Percentiles rank a stretch among this genome's conserved stretches.
Conservation (phyloP, 2,888 invertebrate species). For the Dynastes grantii region DNA sequence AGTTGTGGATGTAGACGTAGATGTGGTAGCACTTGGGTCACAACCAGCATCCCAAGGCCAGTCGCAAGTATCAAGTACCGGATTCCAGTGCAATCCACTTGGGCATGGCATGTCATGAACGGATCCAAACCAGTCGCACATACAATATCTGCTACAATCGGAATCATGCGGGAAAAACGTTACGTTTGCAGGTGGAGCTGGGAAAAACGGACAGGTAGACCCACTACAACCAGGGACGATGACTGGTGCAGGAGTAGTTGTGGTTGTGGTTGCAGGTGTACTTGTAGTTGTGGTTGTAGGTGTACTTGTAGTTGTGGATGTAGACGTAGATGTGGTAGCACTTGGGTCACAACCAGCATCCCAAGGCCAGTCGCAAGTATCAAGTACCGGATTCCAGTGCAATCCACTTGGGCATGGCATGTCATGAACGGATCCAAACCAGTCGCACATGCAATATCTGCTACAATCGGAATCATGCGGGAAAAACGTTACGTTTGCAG, state of each 20-base stretch:
- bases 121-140: slow-evolving; percentile 51
- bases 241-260: background rate
- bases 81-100: slow-evolving; percentile 56
- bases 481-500: slow-evolving; percentile 17
- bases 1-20: background rate
- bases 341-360: slow-evolving; percentile 7
- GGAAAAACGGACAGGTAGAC: background rate
- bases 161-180: slow-evolving; percentile 48
- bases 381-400: background rate
- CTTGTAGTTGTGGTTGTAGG: background rate
- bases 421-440: slow-evolving; percentile 18
- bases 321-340: background rate
- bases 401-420: slow-evolving; percentile 34
- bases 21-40: background rate
- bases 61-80: slow-evolving; percentile 49
- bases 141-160: slow-evolving; percentile 54
- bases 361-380: slow-evolving; percentile 31
- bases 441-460: slow-evolving; percentile 39
- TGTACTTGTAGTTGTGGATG: background rate
- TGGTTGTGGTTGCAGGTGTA: background rate
- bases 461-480: slow-evolving; percentile 23
- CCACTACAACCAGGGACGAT: background rate
- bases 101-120: slow-evolving; percentile 52
- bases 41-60: slow-evolving; percentile 20
- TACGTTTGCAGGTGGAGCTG: slow-evolving; percentile 8